Evolutionary conservation across 2,888 invertebrate species (phyloP), one percentile per base, ranked within the genome.

Genomic region (Spisula subtruncata): DNA sequence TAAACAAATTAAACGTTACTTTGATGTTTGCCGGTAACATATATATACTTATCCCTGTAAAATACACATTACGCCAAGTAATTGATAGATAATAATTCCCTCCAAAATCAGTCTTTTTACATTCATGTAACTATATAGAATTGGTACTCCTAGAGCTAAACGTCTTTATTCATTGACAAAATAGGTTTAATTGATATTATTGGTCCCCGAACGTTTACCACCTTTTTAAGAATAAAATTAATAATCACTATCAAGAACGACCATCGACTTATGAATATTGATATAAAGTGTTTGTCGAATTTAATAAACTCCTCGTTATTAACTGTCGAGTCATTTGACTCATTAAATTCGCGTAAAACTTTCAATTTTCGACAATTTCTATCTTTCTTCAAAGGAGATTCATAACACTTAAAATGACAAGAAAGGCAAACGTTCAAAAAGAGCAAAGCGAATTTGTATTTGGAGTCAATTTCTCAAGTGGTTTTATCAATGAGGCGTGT

Each of bases 391-490:
- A 56, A 83, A 81, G 35, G 16, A 1, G 56, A 81, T 75, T 75
- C 32, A 25, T 35, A 75, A 32, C 75, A 14, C 75, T 25, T 35
- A 35, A 75, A 75, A 75, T 35, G 75, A 75, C 75, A 75, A 75
- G 75, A 75, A 75, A 75, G 75, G 35, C 75, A 32, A 41, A 51
- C 18, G 35, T 66, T 71, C 35, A 81, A 85, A 84, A 82, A 84
- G 56, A 87, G 71, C 48, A 48, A 85, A 80, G 83, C 41, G 66
- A 71, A 81, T 60, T 66, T 66, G 79, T 66, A 32, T 87, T 89
- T 51, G 83, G 80, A 85, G 89, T 88, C 89, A 89, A 89, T 91
- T 89, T 91, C 86, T 54, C 56, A 85, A 89, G 89, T 87, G 87
- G 91, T 89, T 80, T 88, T 83, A 48, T 54, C 85, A 91, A 89